These are phyloP conservation scores for Euphysa ruthae DNA, from an alignment of 30 jellyfish, hydroid and myxozoan species.

Conservation along the genomic window DNA sequence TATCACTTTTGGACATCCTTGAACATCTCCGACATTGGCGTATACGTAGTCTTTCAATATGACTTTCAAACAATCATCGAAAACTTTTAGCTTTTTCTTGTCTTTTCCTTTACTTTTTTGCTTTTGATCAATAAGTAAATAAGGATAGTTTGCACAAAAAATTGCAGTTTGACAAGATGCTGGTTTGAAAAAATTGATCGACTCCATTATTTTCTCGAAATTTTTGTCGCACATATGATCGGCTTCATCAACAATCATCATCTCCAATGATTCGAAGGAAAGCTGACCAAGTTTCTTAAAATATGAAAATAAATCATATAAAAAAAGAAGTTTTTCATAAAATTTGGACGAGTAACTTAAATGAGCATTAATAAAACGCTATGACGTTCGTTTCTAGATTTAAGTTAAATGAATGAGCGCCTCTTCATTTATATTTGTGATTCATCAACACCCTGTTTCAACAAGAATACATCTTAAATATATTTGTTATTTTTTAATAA, in stretches of 20 bases:
- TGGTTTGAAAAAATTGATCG: not conserved
- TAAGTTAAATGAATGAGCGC: too few species aligned
- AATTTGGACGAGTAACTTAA: not conserved
- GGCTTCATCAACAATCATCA: not conserved
- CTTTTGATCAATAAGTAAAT: not conserved
- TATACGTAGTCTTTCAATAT: not conserved
- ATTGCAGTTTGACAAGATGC: not conserved
- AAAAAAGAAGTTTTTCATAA: not conserved
- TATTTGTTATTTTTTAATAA: too few species aligned
- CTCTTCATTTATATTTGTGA: too few species aligned
- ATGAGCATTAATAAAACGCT: not conserved
- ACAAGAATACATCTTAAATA: too few species aligned
- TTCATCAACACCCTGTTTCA: too few species aligned
- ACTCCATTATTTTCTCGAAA: not conserved
- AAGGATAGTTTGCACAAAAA: not conserved
- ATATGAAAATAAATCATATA: not conserved
- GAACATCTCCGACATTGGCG: not conserved
- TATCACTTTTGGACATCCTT: not conserved
- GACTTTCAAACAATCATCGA: not conserved
- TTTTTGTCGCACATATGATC: constrained; percentile 1
- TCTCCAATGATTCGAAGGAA: not conserved
- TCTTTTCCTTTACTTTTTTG: not conserved
- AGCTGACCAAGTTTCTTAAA: not conserved
- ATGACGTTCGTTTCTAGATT: not conserved
- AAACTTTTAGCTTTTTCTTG: not conserved